These are phyloP conservation scores for Equus quagga DNA, from an alignment of 2,113 vertebrate genomes.

Conservation along the genomic window DNA sequence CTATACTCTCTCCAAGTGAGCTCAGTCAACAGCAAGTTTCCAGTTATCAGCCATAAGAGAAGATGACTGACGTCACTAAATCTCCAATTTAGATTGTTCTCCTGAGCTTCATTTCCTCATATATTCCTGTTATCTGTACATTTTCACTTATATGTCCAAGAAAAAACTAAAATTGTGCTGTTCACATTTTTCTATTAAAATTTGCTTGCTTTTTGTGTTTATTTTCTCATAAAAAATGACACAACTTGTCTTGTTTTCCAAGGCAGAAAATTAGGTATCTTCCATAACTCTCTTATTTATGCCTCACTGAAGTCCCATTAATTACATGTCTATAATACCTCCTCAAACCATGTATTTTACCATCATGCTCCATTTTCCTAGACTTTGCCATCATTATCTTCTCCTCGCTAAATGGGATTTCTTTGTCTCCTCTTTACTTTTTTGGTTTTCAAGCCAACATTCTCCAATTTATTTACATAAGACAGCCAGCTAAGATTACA, in stretches of 20 bases:
- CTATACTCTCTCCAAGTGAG: neutral
- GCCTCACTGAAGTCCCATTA: neutral
- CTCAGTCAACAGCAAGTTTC: neutral
- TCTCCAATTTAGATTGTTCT: neutral
- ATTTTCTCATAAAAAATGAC: neutral
- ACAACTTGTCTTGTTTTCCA: neutral
- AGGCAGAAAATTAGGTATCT: neutral
- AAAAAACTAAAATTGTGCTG: neutral
- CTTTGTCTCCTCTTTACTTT: neutral
- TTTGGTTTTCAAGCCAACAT: neutral
- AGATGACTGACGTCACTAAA: neutral
- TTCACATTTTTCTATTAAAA: neutral
- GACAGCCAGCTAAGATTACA: neutral
- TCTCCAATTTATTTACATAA: neutral
- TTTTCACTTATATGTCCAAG: neutral
- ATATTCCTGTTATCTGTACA: neutral
- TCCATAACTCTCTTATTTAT: neutral
- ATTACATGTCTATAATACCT: neutral
- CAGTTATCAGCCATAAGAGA: neutral
- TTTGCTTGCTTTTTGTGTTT: neutral
- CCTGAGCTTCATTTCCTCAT: neutral
- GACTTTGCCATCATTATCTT: neutral
- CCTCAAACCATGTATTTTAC: neutral
- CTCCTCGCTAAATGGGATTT: neutral
- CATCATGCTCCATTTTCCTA: neutral